Percentiles rank a stretch among this genome's conserved stretches.
Conservation (phyloP, 2,888 invertebrate species). For the Ptychoptera contaminata region DNA sequence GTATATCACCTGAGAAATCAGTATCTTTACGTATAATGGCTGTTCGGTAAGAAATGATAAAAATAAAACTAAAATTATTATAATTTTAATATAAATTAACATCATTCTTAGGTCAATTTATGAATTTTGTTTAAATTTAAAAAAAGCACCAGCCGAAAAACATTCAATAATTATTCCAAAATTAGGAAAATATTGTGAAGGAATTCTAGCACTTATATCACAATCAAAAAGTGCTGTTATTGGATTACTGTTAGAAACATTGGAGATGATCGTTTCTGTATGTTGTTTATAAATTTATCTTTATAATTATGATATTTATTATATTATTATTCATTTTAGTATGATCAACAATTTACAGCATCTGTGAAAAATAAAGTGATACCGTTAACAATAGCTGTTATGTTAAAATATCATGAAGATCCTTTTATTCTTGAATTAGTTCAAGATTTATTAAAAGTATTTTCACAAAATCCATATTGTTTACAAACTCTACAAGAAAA, state of each 20-base stretch:
- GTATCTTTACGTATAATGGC: conserved; percentile 25
- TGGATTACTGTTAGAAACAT: conserved; percentile 35
- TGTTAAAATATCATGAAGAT: conserved; percentile 48
- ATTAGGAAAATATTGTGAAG: conserved; percentile 36
- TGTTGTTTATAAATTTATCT: conserved; percentile 11
- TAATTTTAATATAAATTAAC: background rate
- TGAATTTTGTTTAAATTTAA: conserved; percentile 33
- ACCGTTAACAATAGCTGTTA: conserved; percentile 48
- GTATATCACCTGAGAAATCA: conserved; percentile 24
- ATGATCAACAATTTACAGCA: conserved; percentile 46
- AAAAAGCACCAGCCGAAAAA: conserved; percentile 29
- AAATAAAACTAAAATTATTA: background rate
- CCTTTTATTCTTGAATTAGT: conserved; percentile 43
- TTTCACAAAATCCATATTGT: conserved; percentile 43
- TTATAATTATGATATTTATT: background rate
- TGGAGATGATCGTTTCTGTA: conserved; percentile 36
- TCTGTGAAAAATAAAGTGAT: conserved; percentile 43
- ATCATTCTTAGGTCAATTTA: conserved; percentile 18
- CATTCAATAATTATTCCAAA: conserved; percentile 29
- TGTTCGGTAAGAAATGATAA: conserved; percentile 18
- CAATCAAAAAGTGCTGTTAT: conserved; percentile 35
- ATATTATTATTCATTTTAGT: conserved; percentile 22
- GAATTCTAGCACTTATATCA: conserved; percentile 32
- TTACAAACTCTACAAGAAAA: conserved; percentile 42
- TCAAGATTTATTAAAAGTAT: conserved; percentile 45